Conservation (phyloP, 2,797 vertebrate genomes). For the Gymnodraco acuticeps region DNA sequence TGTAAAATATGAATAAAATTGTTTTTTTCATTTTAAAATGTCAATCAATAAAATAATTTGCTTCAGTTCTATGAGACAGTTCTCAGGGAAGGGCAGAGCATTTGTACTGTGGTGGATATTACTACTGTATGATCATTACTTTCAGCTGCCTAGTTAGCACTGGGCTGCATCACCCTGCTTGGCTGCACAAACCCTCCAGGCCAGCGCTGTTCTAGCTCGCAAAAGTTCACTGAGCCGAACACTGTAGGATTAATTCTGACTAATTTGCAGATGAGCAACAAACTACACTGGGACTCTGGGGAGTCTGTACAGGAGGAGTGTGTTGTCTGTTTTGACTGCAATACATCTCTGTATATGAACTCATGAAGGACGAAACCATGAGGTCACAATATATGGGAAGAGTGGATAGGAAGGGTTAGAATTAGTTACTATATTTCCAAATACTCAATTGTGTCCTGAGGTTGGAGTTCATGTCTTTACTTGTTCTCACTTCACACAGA, state of each 20-base stretch:
- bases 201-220: slow-evolving; percentile 51
- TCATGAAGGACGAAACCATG: neutral
- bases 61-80: neutral
- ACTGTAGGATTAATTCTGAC: slow-evolving; percentile 63
- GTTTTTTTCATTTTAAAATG: too few species aligned
- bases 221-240: slow-evolving; percentile 73
- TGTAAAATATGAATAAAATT: too few species aligned
- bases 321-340: slow-evolving; percentile 3
- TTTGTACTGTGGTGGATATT: slow-evolving; percentile 21
- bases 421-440: neutral
- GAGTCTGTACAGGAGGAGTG: slow-evolving; percentile 13
- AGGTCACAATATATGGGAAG: neutral
- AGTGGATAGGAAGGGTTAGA: neutral
- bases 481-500: neutral
- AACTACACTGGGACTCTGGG: slow-evolving; percentile 42
- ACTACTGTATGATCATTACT: slow-evolving; percentile 26
- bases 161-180: slow-evolving; percentile 46
- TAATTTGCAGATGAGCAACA: slow-evolving; percentile 71
- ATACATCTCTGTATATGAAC: slow-evolving; percentile 4
- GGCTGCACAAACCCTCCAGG: slow-evolving; percentile 65
- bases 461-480: neutral
- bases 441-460: neutral
- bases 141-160: slow-evolving; percentile 50
- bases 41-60: neutral
- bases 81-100: neutral